These are phyloP conservation scores for Ceyx margarethae DNA, from an alignment of 2,113 vertebrate species.

Conservation along the genomic window DNA sequence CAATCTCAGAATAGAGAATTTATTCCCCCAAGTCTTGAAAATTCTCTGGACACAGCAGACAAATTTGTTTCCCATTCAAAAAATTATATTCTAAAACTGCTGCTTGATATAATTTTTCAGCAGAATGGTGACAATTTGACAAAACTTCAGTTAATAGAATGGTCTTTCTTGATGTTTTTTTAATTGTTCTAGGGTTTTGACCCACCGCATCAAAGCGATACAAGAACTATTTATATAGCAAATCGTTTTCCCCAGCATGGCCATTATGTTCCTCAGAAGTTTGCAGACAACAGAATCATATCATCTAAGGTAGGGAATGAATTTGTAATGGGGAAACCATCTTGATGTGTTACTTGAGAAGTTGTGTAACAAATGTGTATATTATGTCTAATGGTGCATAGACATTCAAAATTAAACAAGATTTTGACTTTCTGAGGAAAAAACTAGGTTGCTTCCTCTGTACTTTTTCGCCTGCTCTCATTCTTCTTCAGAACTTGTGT, in stretches of 20 bases:
- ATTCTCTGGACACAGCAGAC: background rate
- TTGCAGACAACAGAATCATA: constrained; percentile 96
- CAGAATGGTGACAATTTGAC: background rate
- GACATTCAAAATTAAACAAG: background rate
- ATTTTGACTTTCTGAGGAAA: background rate
- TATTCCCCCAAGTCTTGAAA: background rate
- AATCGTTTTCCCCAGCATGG: constrained; percentile 94
- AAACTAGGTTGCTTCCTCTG: background rate
- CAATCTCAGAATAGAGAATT: background rate
- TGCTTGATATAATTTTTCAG: background rate
- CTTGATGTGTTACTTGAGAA: background rate
- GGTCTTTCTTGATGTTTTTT: background rate
- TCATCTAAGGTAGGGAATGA: constrained; percentile 91
- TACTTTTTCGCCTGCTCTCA: background rate
- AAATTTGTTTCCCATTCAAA: background rate
- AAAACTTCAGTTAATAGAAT: background rate
- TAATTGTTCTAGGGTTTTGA: constrained; percentile 87
- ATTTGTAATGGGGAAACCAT: background rate
- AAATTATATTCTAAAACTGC: background rate
- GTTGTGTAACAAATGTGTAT: background rate
- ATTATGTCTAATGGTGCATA: background rate
- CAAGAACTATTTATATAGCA: constrained; percentile 94
- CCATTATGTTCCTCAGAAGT: constrained; percentile 94
- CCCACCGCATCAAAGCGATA: constrained; percentile 96
- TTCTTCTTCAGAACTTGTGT: background rate